Conservation (phyloP, 2,888 invertebrate species). For the Pharmacophagus antenor region DNA sequence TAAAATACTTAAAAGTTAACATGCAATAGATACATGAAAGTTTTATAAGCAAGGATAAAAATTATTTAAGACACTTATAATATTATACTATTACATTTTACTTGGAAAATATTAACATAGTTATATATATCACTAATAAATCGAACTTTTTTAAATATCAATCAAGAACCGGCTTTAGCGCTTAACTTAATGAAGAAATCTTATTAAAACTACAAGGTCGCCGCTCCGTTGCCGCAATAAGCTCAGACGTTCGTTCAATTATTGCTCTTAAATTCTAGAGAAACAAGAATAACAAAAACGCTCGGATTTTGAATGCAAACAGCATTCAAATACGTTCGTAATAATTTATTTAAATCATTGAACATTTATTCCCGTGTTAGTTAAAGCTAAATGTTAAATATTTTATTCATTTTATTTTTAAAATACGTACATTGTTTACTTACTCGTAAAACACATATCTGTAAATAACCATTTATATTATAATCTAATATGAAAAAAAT, state of each 20-base stretch:
- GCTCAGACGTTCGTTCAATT: background rate
- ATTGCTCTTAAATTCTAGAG: background rate
- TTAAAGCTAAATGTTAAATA: too few species aligned
- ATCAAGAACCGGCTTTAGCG: background rate
- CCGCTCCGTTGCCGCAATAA: background rate
- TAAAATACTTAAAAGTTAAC: too few species aligned
- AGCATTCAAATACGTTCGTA: background rate
- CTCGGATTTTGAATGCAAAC: background rate
- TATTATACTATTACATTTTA: too few species aligned
- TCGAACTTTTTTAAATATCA: background rate
- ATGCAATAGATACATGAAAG: too few species aligned
- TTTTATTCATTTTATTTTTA: too few species aligned
- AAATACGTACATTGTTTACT: too few species aligned
- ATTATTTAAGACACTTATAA: too few species aligned
- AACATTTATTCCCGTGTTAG: background rate
- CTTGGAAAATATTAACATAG: too few species aligned
- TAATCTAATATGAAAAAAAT: too few species aligned
- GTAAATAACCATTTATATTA: too few species aligned
- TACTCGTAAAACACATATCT: too few species aligned
- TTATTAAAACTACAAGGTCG: background rate
- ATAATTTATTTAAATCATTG: background rate
- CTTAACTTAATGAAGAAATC: background rate
- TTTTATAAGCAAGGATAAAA: too few species aligned
- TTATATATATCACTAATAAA: background rate
- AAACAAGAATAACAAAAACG: background rate